Base-by-base conservation (phyloP, 2,797 vertebrate genomes). In the Phaenicophaeus curvirostris region DNA sequence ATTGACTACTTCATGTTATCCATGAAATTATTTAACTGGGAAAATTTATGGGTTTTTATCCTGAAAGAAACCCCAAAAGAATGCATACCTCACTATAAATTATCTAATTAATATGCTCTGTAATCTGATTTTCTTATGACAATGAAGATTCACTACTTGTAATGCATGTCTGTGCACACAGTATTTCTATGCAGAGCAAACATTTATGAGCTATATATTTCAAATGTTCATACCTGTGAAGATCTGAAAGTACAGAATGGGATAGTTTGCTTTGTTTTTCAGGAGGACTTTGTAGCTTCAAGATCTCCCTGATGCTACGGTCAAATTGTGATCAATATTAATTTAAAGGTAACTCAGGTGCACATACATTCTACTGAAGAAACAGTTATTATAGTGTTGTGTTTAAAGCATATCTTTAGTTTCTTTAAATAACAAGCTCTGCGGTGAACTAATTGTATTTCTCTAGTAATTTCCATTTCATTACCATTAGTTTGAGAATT, bases 41-140 rank as follows among this genome's bases (percentile, higher is more conserved):
- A 24, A 62, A 42, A 18, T 11, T 2, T 7, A 41, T 4, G 13
- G 2, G 2, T 0, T 12, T 68, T 8, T 58, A 21, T 19, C 27
- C 16, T 42, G 5, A 50, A 67, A 87, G 75, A 50, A 67, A 3
- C 2, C 3, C 3, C 4, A 28, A 85, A 93, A 41, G 10, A 72
- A 84, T 28, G 5, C 23, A 63, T 53, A 61, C 24, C 7, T 79
- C 48, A 62, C n/a, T 82, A 31, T 48, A 67, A 86, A 58, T 41
- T 72, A 31, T 30, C 8, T 86, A 55, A 58, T 72, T 83, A 9
- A 58, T 69, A 13, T 37, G 18, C 31, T 4, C 30, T 78, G 21
- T 39, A 54, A 37, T 44, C 27, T 76, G 20, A 35, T 54, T 74
- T 51, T 58, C 8, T 48, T 67, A 19, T 27, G 19, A 37, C 9